Evolutionary conservation across 2,797 vertebrate species (phyloP).

Genomic region (Sebastes nivosus): DNA sequence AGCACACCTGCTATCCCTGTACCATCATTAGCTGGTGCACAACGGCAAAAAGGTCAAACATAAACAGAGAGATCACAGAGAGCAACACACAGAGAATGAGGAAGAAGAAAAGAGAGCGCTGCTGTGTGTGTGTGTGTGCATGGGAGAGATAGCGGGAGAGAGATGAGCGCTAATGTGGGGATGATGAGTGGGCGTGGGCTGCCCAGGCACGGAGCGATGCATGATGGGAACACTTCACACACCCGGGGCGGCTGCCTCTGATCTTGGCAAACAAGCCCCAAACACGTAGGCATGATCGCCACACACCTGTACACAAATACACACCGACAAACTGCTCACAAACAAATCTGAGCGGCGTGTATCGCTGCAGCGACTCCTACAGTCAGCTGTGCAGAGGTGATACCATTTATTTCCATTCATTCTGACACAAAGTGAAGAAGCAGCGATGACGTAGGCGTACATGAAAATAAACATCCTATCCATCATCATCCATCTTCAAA

Average conservation of each 20-base stretch:
- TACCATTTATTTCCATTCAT: constrained; percentile 49
- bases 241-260: constrained; percentile 67
- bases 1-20: constrained; percentile 81
- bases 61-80: constrained; percentile 78
- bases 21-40: constrained; percentile 78
- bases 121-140: neutral
- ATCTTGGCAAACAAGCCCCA: constrained; percentile 68
- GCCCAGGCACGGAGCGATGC: constrained; percentile 66
- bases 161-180: constrained; percentile 71
- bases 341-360: neutral
- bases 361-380: neutral
- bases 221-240: constrained; percentile 81
- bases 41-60: constrained; percentile 79
- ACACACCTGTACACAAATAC: constrained; percentile 32
- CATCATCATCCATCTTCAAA: constrained; percentile 39
- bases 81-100: constrained; percentile 59
- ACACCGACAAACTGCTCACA: constrained; percentile 25
- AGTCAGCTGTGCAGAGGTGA: constrained; percentile 28
- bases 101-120: constrained; percentile 50
- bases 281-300: constrained; percentile 25
- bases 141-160: constrained; percentile 45
- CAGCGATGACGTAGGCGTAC: neutral
- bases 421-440: constrained; percentile 12
- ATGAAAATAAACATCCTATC: neutral
- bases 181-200: constrained; percentile 79